Evolutionary conservation across 1,140 invertebrate genomes (phyloP).

Genomic region (Periplaneta americana): DNA sequence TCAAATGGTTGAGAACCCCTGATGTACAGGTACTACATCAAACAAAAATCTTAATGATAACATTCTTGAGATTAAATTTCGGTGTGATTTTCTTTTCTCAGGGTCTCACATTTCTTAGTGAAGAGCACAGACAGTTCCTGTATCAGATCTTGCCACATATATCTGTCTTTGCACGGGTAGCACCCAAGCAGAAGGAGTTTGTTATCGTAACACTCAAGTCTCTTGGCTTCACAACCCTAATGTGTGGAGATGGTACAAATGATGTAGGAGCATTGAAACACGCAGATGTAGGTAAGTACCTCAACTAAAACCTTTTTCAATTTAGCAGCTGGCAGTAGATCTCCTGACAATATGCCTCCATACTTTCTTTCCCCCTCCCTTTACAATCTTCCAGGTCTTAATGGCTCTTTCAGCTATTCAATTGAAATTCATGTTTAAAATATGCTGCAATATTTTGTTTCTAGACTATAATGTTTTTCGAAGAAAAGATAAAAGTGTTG

Average conservation of each 20-base stretch:
- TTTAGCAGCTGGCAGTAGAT: too few relatives aligned
- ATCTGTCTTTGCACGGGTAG: conserved; percentile 87
- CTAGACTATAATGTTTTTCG: too few relatives aligned
- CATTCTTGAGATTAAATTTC: conserved; percentile 2
- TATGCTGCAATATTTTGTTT: too few relatives aligned
- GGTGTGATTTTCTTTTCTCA: conserved; percentile 32
- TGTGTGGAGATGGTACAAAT: conserved; percentile 99
- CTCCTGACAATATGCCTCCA: too few relatives aligned
- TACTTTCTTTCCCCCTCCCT: too few relatives aligned
- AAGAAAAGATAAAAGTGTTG: too few relatives aligned
- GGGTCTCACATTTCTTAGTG: conserved; percentile 68
- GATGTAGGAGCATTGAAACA: conserved; percentile 99
- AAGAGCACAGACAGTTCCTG: conserved; percentile 57
- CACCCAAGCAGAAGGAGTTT: conserved; percentile 96
- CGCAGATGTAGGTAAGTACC: conserved; percentile 77
- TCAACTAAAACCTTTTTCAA: too few relatives aligned
- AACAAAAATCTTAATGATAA: conserved; percentile 2
- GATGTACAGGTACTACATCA: conserved; percentile 20
- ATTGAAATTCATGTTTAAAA: background rate
- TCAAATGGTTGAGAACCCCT: too few relatives aligned
- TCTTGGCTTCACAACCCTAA: conserved; percentile 85
- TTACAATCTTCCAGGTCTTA: too few relatives aligned
- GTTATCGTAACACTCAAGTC: conserved; percentile 86
- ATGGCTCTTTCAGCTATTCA: too few relatives aligned
- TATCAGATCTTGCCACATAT: conserved; percentile 75